These are phyloP conservation scores for Silurus asotus DNA, from an alignment of 2,113 vertebrate species.

Conservation along the genomic window DNA sequence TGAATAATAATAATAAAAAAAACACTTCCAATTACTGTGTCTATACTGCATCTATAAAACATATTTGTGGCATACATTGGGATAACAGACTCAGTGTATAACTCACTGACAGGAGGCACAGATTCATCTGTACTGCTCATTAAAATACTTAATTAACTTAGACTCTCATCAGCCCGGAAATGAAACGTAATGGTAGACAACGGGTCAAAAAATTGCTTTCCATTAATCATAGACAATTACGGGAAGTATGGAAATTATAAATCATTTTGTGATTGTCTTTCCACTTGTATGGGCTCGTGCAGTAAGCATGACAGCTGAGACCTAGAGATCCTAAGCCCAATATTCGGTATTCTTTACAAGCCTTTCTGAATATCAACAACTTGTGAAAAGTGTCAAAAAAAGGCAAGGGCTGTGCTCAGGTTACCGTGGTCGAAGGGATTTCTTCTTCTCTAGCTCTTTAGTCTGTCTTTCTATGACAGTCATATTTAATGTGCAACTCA, in stretches of 20 bases:
- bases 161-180: slow-evolving; percentile 38
- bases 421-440: slow-evolving; percentile 6
- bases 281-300: background rate
- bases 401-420: background rate
- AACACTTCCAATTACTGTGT: background rate
- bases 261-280: slow-evolving; percentile 33
- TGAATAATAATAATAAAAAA: background rate
- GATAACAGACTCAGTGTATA: background rate
- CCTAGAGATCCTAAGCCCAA: slow-evolving; percentile 7
- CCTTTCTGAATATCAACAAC: slow-evolving; percentile 32
- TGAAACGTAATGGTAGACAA: slow-evolving; percentile 33
- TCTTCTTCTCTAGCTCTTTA: slow-evolving; percentile 24
- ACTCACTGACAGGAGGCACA: slow-evolving; percentile 3
- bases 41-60: background rate
- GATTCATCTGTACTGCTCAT: slow-evolving; percentile 19
- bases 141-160: slow-evolving; percentile 27
- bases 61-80: slow-evolving; percentile 17
- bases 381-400: slow-evolving; percentile 3
- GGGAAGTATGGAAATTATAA: slow-evolving; percentile 41
- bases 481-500: slow-evolving; percentile 33
- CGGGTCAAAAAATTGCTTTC: slow-evolving; percentile 44
- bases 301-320: slow-evolving; percentile 29
- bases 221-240: slow-evolving; percentile 44
- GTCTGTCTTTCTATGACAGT: slow-evolving; percentile 27
- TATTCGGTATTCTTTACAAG: slow-evolving; percentile 29